Evolutionary conservation across 2,113 vertebrate genomes (phyloP).

Genomic region (Physeter macrocephalus): DNA sequence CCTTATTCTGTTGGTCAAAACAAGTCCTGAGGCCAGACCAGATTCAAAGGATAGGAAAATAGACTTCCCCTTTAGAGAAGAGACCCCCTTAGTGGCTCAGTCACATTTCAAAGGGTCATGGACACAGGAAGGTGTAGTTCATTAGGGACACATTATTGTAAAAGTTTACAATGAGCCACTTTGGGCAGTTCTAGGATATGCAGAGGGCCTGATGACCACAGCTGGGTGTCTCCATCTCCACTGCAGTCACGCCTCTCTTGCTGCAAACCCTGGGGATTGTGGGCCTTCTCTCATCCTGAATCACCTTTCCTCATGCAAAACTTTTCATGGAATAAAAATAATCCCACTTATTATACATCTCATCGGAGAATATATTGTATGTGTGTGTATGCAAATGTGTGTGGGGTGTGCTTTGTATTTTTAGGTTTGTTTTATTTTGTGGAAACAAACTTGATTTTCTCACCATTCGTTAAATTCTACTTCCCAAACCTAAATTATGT

Average conservation of each 20-base stretch:
- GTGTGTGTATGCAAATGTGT: background rate
- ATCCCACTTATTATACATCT: background rate
- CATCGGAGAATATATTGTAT: background rate
- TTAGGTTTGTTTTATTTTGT: background rate
- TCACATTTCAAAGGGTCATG: background rate
- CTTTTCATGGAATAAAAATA: background rate
- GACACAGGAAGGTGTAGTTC: too few species aligned
- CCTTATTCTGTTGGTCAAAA: background rate
- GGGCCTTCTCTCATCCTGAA: background rate
- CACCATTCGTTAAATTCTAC: background rate
- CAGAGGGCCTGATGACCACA: background rate
- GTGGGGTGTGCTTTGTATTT: background rate
- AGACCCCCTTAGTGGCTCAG: background rate
- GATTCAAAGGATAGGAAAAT: background rate
- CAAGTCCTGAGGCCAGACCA: background rate
- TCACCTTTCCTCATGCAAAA: background rate
- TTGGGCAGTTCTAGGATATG: background rate
- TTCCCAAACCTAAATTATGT: background rate
- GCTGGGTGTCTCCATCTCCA: background rate
- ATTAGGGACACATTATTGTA: background rate
- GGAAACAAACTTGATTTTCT: background rate
- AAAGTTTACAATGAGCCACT: background rate
- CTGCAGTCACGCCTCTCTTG: background rate
- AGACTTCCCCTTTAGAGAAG: background rate
- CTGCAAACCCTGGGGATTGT: background rate